Evolutionary conservation across 2,888 invertebrate genomes (phyloP).

Genomic region (Pseudoips prasinana): DNA sequence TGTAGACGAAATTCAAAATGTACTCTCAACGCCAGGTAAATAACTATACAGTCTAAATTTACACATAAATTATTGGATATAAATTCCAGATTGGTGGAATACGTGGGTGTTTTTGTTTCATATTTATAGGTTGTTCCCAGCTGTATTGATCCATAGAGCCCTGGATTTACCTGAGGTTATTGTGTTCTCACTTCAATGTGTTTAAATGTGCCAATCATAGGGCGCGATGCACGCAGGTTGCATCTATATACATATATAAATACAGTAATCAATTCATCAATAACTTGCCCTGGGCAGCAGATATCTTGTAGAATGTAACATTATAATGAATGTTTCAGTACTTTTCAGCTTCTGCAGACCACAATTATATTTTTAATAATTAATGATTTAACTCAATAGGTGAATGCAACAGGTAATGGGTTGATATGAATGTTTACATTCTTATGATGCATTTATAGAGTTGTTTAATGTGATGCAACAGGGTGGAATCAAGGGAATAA

Average conservation of each 20-base stretch:
- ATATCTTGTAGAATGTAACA: not conserved
- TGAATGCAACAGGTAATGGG: too few species aligned
- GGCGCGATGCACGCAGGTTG: slow-evolving; percentile 15
- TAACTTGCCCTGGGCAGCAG: slow-evolving; percentile 1
- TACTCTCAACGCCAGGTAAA: slow-evolving; percentile 88
- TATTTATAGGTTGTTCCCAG: slow-evolving; percentile 32
- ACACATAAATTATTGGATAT: slow-evolving; percentile 3
- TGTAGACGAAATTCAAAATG: slow-evolving; percentile 85
- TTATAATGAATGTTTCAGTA: too few species aligned
- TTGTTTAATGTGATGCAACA: too few species aligned
- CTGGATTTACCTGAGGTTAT: slow-evolving; percentile 23
- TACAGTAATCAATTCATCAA: slow-evolving; percentile 9
- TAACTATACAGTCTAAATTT: slow-evolving; percentile 5
- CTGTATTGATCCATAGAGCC: slow-evolving; percentile 38
- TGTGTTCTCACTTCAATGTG: slow-evolving; percentile 16
- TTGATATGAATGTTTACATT: too few species aligned
- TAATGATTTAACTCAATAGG: too few species aligned
- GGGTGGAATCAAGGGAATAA: too few species aligned
- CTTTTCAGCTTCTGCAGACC: too few species aligned
- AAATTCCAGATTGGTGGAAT: slow-evolving; percentile 2
- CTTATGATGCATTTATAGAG: too few species aligned
- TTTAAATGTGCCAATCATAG: slow-evolving; percentile 15
- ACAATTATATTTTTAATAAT: too few species aligned
- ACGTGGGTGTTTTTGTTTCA: slow-evolving; percentile 5
- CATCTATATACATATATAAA: slow-evolving; percentile 7